phyloP scores from a whole-genome alignment of 64 coral and sea anemone genomes.

The Anthopleura sola region DNA sequence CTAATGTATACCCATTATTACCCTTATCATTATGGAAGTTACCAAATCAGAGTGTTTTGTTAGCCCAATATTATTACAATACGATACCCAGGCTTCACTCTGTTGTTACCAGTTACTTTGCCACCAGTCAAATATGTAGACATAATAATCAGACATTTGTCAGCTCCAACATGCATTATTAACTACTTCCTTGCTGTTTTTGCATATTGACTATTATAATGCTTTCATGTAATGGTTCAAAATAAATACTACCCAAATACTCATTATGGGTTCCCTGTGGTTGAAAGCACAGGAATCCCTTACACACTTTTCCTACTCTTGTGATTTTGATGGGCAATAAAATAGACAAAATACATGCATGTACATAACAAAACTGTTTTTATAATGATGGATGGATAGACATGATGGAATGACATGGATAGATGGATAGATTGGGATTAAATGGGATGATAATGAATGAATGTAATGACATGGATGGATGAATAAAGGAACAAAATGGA shows the following conservation, averaged over 20 bases:
- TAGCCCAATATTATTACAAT: neutral
- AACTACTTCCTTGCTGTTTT: neutral
- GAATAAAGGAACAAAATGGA: no score
- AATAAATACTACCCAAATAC: neutral
- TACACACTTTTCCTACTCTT: no score
- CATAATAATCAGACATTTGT: neutral
- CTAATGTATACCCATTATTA: no score
- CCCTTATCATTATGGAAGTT: no score
- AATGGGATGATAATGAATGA: neutral
- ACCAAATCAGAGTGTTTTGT: neutral
- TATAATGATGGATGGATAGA: no score
- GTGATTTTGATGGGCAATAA: no score
- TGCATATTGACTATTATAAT: neutral
- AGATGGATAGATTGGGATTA: neutral
- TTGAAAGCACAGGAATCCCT: neutral
- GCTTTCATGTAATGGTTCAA: neutral
- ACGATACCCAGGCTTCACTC: no score
- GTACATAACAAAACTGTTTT: no score
- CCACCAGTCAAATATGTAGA: neutral
- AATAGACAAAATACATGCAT: no score
- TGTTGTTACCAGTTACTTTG: neutral
- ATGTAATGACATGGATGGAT: neutral
- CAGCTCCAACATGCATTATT: neutral
- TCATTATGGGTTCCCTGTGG: neutral
- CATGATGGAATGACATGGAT: no score